A percentile compares a stretch with the other conserved stretches of the same genome.
Conservation (phyloP, 2,888 invertebrate genomes). For the Agonopterix alstromeriana region DNA sequence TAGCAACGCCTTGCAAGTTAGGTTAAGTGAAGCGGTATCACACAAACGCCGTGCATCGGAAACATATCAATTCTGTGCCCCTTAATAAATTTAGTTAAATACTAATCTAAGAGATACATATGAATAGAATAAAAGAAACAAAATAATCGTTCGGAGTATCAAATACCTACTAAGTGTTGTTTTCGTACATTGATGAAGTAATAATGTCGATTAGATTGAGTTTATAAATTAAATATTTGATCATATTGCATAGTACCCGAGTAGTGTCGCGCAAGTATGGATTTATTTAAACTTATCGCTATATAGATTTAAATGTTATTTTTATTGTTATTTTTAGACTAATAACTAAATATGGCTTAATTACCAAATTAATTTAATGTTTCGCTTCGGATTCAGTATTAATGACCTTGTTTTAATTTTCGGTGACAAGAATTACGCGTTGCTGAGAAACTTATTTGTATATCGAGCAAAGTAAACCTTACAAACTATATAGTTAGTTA, state of each 20-base stretch:
- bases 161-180: constrained; percentile 72
- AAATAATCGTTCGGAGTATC: constrained; percentile 70
- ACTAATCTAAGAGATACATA: constrained; percentile 74
- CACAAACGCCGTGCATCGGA: constrained; percentile 84
- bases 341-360: constrained; percentile 60
- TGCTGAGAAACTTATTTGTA: constrained; percentile 64
- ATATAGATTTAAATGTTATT: constrained; percentile 43
- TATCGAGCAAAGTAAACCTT: constrained; percentile 73
- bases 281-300: constrained; percentile 39
- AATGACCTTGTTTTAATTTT: constrained; percentile 57
- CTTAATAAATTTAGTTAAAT: constrained; percentile 79
- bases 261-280: constrained; percentile 61
- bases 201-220: constrained; percentile 45
- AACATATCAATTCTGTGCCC: constrained; percentile 89
- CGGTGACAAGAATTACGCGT: constrained; percentile 47
- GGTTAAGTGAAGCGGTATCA: constrained; percentile 75
- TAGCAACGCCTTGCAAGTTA: constrained; percentile 74
- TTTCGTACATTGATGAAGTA: constrained; percentile 53
- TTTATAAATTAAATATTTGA: constrained; percentile 29
- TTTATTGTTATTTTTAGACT: constrained; percentile 57
- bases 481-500: constrained; percentile 74
- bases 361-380: constrained; percentile 68
- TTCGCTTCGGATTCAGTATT: constrained; percentile 73
- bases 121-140: constrained; percentile 67
- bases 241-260: constrained; percentile 51